Evolutionary conservation across 2,888 invertebrate genomes (phyloP).

Genomic region (Drepana falcataria): DNA sequence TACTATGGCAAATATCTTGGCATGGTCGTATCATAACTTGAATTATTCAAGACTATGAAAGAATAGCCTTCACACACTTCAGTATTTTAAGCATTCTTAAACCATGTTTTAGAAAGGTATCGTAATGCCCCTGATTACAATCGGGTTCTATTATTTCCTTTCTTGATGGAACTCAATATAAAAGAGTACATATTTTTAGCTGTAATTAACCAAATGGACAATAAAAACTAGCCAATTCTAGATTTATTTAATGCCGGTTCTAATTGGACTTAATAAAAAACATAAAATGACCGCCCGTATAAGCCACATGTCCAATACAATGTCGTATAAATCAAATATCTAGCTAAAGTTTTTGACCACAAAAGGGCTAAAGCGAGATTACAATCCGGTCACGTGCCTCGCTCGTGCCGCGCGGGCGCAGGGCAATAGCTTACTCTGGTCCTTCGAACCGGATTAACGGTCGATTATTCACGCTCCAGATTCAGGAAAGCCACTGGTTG

Average conservation of each 20-base stretch:
- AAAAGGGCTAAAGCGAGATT: constrained; percentile 62
- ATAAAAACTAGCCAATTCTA: too few relatives aligned
- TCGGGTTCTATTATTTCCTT: too few relatives aligned
- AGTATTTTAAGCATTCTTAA: too few relatives aligned
- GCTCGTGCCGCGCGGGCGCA: constrained; percentile 62
- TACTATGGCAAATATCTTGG: too few relatives aligned
- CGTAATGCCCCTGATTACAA: too few relatives aligned
- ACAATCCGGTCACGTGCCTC: constrained; percentile 67
- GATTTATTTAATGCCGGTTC: neutral
- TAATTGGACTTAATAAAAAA: neutral
- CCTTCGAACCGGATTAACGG: constrained; percentile 68
- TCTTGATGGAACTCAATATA: too few relatives aligned
- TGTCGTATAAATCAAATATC: constrained; percentile 24
- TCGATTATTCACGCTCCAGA: constrained; percentile 74
- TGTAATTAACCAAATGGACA: too few relatives aligned
- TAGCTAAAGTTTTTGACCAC: constrained; percentile 38
- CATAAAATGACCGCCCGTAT: neutral
- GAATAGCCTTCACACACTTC: too few relatives aligned
- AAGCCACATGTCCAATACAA: neutral
- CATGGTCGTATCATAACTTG: too few relatives aligned
- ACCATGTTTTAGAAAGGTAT: too few relatives aligned
- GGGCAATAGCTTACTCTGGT: constrained; percentile 29
- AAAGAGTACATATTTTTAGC: too few relatives aligned
- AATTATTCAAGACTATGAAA: too few relatives aligned
- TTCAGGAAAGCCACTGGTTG: constrained; percentile 57